Evolutionary conservation across 2,888 invertebrate genomes (phyloP), one percentile per base, ranked within the genome.

Genomic region (Eupithecia subfuscata): DNA sequence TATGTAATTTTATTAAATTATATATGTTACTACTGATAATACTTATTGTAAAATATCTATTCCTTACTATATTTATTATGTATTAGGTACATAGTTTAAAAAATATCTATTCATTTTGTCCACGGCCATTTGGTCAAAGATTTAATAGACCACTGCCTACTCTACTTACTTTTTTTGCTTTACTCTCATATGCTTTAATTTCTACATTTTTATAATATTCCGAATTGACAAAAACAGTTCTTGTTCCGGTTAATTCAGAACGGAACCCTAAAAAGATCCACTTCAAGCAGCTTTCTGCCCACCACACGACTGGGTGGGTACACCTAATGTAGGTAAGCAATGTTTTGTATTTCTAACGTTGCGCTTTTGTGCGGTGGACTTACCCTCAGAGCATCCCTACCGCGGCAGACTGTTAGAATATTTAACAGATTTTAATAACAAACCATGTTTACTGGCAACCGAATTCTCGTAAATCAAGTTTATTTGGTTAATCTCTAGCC

Each of bases 391-490:
- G 68, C 75, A 74, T 68, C 78, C 63, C 75, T 78, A 72, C 67
- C 68, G 45, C 43, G 71, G 67, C 79, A 76, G 78, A 76, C 82
- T 84, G 82, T 78, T 85, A 83, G 82, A 87, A 87, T 86, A 86
- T 86, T 85, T 84, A 87, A 85, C 79, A 83, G 82, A 85, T 85
- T 86, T 85, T 84, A 84, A 84, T 85, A 84, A 85, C 82, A 79
- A 82, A 81, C 81, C 80, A 82, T 84, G 83, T 82, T 84, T 82
- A 83, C 81, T 79, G 74, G 75, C 76, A 76, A 81, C 78, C 75
- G 74, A 81, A 83, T 82, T 78, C 73, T 79, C 78, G 80, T 82
- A 82, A 84, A 83, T 82, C 77, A 78, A 81, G 77, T 78, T 79
- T 77, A 78, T 76, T 74, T 70, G 74, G 76, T 77, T 68, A 72